Percentiles rank a stretch among this genome's conserved stretches.
Evolutionary conservation across 2,797 vertebrate genomes (phyloP).

Genomic region (Hozukius guyotensis): DNA sequence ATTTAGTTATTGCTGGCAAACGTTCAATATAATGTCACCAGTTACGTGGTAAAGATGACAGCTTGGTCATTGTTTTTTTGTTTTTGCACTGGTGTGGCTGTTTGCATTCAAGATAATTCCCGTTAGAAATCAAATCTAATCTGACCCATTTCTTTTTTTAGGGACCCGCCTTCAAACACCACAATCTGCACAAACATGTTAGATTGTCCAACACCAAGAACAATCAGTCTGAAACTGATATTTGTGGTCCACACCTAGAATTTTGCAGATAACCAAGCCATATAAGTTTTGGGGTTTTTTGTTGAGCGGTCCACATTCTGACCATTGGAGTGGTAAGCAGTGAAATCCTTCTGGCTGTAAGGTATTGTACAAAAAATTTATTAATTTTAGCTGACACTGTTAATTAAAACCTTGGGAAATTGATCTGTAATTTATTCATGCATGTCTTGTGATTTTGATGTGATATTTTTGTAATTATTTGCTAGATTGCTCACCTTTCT

Average conservation of each 20-base stretch:
- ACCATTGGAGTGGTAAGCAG: background rate
- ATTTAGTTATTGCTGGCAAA: background rate
- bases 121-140: constrained; percentile 23
- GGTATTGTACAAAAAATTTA: background rate
- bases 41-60: background rate
- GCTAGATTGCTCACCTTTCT: background rate
- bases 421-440: background rate
- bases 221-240: background rate
- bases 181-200: background rate
- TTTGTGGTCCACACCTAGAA: constrained; percentile 11
- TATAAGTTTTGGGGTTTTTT: constrained; percentile 11
- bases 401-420: background rate
- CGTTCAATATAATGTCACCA: background rate
- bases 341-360: constrained; percentile 1
- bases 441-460: background rate
- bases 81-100: background rate
- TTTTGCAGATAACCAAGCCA: constrained; percentile 20
- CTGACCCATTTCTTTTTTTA: background rate
- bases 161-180: constrained; percentile 5
- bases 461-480: background rate
- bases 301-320: background rate
- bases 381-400: background rate
- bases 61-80: background rate
- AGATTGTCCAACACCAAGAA: background rate
- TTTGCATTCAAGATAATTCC: background rate